Base-by-base conservation (phyloP, 2,113 vertebrate species). In the Amphiprion ocellaris region DNA sequence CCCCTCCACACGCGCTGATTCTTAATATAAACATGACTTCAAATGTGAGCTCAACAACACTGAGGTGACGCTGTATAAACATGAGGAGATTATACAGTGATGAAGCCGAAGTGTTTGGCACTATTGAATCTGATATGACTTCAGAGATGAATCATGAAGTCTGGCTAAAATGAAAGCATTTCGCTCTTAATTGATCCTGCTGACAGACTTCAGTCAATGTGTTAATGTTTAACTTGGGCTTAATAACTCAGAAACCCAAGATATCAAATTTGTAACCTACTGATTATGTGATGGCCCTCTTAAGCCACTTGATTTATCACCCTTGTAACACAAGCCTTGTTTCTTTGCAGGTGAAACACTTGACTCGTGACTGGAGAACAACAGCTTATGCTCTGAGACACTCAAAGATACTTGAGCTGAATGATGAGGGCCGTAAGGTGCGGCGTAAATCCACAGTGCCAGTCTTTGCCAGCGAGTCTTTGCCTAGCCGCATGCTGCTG, bases 351-450 rank as follows among this genome's bases (percentile, higher is more conserved):
- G 97, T 99, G 28, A 99, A 99, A 80, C 98, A 99, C 74, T 94
- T 99, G 59, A 99, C 98, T 0, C 95, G 96, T 19, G 98, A 99
- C 94, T 99, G 98, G 98, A 96, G 97, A 82, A 97, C 97, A 50
- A 99, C 98, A 0, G 97, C 98, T 0, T 95, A 96, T 0, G 98
- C 98, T 37, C 89, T 99, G 88, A 96, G 94, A 86, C 95, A 96
- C 88, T 99, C 98, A 0, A 87, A 92, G 65, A 88, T 90, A 8
- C 95, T 99, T 1, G 96, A 99, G 92, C 92, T 99, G 86, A 98
- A 97, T 0, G 96, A 97, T 0, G 97, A 99, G 64, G 96, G 95
- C 2, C 95, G 96, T 3, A 99, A 99, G 82, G 97, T 99, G 77
- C 95, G 98, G 23, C 95, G 98, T 73, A 95, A 94, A 67, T 93